phyloP scores from a whole-genome alignment of 2,888 invertebrate genomes.

The Polydrusus cervinus region DNA sequence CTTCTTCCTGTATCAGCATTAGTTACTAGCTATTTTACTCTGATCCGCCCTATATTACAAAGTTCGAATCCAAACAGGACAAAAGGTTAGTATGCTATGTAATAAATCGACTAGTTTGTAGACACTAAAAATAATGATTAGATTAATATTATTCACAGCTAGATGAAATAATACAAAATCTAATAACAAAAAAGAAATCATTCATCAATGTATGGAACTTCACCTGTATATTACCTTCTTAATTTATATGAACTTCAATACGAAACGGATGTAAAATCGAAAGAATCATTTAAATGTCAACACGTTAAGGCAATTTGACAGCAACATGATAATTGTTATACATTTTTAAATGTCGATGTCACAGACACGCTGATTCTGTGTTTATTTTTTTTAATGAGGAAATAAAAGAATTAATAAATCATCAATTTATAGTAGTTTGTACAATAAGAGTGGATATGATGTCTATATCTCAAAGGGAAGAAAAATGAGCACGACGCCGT shows the following conservation, averaged over 20 bases:
- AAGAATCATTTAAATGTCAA: conserved; percentile 36
- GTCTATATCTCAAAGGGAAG: not conserved
- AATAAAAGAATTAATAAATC: not conserved
- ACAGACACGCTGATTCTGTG: not conserved
- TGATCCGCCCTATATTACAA: too few relatives aligned
- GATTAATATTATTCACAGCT: not conserved
- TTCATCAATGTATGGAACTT: conserved; percentile 17
- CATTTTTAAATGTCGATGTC: conserved; percentile 14
- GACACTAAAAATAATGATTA: conserved; percentile 37
- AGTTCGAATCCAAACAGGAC: conserved; percentile 11
- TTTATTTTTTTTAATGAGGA: not conserved
- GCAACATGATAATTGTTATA: conserved; percentile 13
- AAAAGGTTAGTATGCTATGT: conserved; percentile 27
- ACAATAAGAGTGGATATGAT: too few relatives aligned
- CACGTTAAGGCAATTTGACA: conserved; percentile 31
- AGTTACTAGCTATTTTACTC: too few relatives aligned
- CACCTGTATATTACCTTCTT: conserved; percentile 26
- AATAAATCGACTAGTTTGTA: conserved; percentile 20
- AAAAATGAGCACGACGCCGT: too few relatives aligned
- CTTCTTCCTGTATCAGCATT: too few relatives aligned
- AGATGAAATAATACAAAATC: conserved; percentile 13
- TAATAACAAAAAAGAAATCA: conserved; percentile 26
- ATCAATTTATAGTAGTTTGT: too few relatives aligned
- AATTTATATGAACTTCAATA: conserved; percentile 37
- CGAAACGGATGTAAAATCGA: conserved; percentile 3